A percentile compares a stretch with the other conserved stretches of the same genome.
Conservation (phyloP, 1,140 invertebrate genomes). For the Tetranychus urticae region DNA sequence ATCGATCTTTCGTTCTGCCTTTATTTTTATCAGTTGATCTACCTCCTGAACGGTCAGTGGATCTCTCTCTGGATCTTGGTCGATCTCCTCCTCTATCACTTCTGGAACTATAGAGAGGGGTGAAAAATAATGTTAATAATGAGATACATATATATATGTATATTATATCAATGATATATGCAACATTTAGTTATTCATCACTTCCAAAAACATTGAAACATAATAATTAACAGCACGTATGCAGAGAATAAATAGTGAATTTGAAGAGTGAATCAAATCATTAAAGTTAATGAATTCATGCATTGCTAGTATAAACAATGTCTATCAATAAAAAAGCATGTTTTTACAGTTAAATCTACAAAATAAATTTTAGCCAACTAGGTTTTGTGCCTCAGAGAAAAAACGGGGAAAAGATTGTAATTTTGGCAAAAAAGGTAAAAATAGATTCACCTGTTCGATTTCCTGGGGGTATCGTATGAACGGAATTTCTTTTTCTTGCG, state of each 20-base stretch:
- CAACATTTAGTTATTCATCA: neutral
- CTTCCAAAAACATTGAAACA: too few relatives aligned
- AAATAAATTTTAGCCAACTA: neutral
- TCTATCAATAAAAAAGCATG: neutral
- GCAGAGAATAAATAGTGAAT: too few relatives aligned
- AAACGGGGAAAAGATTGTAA: neutral
- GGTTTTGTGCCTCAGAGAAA: neutral
- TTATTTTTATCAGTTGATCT: too few relatives aligned
- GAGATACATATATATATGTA: neutral
- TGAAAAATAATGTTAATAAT: neutral
- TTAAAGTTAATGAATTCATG: too few relatives aligned
- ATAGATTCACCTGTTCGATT: neutral
- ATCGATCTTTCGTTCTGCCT: too few relatives aligned
- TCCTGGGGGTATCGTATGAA: neutral
- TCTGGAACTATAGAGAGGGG: neutral
- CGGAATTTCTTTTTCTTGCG: conserved; percentile 10
- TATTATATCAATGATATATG: neutral
- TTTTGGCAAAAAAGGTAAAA: neutral
- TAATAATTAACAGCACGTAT: too few relatives aligned
- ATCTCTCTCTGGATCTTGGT: neutral
- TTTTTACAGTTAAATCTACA: neutral
- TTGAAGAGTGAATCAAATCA: too few relatives aligned
- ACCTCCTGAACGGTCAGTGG: neutral
- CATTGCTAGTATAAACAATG: neutral
- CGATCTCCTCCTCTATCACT: neutral